Percentiles rank a stretch among this genome's conserved stretches.
phyloP scores from a whole-genome alignment of 2,888 invertebrate species.

The Agrotis ipsilon region DNA sequence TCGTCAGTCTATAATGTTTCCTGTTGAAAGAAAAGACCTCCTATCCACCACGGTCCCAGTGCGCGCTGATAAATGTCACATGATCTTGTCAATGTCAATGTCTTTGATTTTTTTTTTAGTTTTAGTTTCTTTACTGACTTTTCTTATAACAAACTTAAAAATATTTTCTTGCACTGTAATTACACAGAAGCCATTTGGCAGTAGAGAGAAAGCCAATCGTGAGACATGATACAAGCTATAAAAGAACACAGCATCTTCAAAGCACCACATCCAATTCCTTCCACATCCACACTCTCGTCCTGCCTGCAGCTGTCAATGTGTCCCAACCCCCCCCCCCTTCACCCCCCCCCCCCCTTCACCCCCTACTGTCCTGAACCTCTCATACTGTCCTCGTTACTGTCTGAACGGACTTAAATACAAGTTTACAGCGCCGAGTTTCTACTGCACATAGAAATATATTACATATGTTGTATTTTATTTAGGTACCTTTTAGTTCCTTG shows the following conservation, averaged over 20 bases:
- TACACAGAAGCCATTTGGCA: no score
- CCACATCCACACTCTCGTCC: constrained; percentile 35
- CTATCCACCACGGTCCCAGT: no score
- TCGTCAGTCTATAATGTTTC: no score
- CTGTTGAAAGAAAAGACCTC: no score
- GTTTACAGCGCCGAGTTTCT: constrained; percentile 47
- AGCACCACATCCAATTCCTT: constrained; percentile 39
- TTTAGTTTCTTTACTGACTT: no score
- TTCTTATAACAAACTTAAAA: no score
- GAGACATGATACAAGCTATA: neutral
- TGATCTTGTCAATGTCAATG: no score
- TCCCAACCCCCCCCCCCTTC: constrained; percentile 23
- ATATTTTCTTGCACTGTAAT: no score
- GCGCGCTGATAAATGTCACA: no score
- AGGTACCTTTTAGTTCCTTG: constrained; percentile 52
- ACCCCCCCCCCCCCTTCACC: neutral
- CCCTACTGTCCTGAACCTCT: constrained; percentile 42
- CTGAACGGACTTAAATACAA: constrained; percentile 65
- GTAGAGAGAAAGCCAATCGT: no score
- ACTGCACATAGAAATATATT: constrained; percentile 49
- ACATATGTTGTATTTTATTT: constrained; percentile 39
- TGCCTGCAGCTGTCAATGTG: constrained; percentile 67
- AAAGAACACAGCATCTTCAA: neutral
- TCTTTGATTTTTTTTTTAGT: no score
- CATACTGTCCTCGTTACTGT: constrained; percentile 65